Evolutionary conservation across 2,797 vertebrate genomes (phyloP).

Genomic region (Phaenicophaeus curvirostris): DNA sequence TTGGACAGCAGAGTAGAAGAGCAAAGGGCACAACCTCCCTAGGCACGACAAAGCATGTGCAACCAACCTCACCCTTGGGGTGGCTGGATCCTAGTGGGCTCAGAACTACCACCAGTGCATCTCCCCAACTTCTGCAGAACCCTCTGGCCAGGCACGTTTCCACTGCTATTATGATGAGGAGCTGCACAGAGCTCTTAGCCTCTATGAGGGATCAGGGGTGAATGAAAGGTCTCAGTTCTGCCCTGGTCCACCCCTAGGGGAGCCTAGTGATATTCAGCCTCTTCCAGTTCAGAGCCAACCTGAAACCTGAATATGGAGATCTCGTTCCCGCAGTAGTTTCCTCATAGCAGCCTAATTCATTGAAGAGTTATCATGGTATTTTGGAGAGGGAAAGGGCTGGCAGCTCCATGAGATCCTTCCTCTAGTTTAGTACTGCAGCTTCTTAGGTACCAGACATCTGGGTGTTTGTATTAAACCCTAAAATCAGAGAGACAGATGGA

Average conservation of each 20-base stretch:
- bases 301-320: not conserved
- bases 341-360: not conserved
- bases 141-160: not conserved
- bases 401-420: not conserved
- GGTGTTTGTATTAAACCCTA: not conserved
- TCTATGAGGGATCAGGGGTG: rapidly evolving
- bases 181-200: not conserved
- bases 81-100: not conserved
- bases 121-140: not conserved
- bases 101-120: rapidly evolving
- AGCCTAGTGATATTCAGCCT: not conserved
- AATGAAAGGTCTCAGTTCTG: not conserved
- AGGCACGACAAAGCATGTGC: rapidly evolving
- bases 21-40: not conserved
- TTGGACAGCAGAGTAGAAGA: not conserved
- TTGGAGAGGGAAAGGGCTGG: too few species aligned
- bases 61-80: not conserved
- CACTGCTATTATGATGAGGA: not conserved
- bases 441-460: not conserved
- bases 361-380: rapidly evolving
- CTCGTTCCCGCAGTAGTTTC: not conserved
- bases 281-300: not conserved
- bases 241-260: not conserved
- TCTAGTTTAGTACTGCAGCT: not conserved
- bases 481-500: not conserved